Evolutionary conservation across 1,140 invertebrate species (phyloP).

Genomic region (Megalonaias nervosa): DNA sequence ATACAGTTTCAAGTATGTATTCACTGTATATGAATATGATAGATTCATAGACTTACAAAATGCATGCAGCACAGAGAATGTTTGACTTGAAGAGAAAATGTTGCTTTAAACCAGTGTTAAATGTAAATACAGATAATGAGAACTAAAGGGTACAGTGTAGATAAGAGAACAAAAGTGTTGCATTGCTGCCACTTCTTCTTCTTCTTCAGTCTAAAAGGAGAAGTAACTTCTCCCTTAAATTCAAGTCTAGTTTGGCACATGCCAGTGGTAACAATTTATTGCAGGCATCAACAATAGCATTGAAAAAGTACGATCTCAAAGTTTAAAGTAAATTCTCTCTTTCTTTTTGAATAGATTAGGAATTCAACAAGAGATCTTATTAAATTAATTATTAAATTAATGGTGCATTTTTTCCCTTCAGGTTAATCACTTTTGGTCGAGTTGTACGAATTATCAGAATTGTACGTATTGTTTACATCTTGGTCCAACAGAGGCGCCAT

Average conservation of each 20-base stretch:
- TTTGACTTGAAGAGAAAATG: too few relatives aligned
- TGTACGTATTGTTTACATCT: constrained; percentile 68
- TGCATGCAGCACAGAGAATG: not conserved
- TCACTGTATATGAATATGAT: too few relatives aligned
- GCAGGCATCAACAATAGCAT: not conserved
- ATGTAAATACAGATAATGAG: too few relatives aligned
- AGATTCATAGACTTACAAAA: not conserved
- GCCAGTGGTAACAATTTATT: not conserved
- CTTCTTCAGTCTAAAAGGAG: too few relatives aligned
- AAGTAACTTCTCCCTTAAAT: too few relatives aligned
- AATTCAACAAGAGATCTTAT: not conserved
- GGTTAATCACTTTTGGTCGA: constrained; percentile 72
- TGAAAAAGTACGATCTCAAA: not conserved
- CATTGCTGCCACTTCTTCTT: too few relatives aligned
- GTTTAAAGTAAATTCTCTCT: not conserved
- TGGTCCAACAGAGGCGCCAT: constrained; percentile 71
- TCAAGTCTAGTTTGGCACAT: not conserved
- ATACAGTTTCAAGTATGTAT: not conserved
- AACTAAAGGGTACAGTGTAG: too few relatives aligned
- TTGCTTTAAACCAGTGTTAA: not conserved
- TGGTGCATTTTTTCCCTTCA: constrained; percentile 40
- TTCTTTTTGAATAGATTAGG: not conserved
- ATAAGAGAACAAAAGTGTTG: too few relatives aligned
- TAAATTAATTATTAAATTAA: constrained; percentile 2
- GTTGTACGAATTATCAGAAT: constrained; percentile 73